Evolutionary conservation across 2,113 vertebrate genomes (phyloP).

Genomic region (Daphoenositta chrysoptera): DNA sequence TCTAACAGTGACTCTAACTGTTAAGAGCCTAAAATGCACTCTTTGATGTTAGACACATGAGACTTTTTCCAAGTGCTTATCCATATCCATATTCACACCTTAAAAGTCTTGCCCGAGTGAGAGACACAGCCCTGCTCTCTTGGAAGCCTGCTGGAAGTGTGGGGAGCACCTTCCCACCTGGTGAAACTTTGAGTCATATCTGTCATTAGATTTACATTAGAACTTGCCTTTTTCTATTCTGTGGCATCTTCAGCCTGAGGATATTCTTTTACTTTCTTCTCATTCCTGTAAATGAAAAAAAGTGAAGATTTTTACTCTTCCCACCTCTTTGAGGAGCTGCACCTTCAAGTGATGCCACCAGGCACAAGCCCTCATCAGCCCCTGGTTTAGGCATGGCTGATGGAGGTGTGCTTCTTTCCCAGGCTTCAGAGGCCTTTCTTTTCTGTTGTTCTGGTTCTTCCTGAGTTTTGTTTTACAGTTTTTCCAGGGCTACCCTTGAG

Average conservation of each 20-base stretch:
- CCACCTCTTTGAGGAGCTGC: neutral
- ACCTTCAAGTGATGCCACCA: neutral
- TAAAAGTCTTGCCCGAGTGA: neutral
- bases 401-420: neutral
- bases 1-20: neutral
- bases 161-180: neutral
- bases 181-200: neutral
- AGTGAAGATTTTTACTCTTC: neutral
- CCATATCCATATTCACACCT: neutral
- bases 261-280: neutral
- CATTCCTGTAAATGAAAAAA: neutral
- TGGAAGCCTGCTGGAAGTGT: neutral
- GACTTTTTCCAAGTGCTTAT: neutral
- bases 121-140: neutral
- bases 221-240: neutral
- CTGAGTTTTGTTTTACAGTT: neutral
- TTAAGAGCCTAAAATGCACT: neutral
- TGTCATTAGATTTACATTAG: neutral
- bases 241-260: neutral
- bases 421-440: neutral
- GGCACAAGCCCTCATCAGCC: accelerated
- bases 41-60: neutral
- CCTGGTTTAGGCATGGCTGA: neutral
- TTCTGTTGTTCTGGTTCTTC: neutral
- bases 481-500: neutral